Percentiles rank a stretch among this genome's conserved stretches.
Conservation (phyloP, 2,113 vertebrate genomes). For the Sclerurus mexicanus region DNA sequence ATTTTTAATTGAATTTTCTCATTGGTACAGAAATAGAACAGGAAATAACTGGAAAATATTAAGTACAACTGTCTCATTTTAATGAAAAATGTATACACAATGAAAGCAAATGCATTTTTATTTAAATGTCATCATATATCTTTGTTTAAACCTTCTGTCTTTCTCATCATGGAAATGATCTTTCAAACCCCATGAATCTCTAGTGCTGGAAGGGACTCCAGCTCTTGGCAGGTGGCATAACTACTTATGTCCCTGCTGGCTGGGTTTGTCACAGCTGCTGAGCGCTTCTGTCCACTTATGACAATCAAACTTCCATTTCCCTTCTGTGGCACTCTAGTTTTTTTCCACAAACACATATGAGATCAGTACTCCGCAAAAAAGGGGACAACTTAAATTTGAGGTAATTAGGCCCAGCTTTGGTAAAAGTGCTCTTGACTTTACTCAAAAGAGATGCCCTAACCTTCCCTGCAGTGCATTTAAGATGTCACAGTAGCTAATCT, state of each 20-base stretch:
- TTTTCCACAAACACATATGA: not conserved
- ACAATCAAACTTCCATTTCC: not conserved
- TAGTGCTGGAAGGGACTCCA: not conserved
- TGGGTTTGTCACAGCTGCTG: not conserved
- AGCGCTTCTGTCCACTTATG: not conserved
- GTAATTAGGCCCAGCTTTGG: not conserved
- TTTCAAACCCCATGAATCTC: not conserved
- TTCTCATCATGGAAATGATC: not conserved
- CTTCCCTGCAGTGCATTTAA: not conserved
- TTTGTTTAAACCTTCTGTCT: not conserved
- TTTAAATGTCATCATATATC: not conserved
- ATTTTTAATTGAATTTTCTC: slow-evolving; percentile 8
- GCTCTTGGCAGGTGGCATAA: not conserved
- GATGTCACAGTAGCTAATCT: not conserved
- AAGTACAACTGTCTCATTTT: not conserved
- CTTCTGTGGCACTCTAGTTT: not conserved
- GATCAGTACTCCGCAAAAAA: not conserved
- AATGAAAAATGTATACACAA: not conserved
- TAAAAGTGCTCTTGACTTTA: not conserved
- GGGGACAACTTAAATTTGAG: not conserved
- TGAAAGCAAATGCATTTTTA: not conserved
- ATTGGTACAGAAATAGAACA: not conserved
- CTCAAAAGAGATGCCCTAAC: not conserved
- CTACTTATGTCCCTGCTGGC: not conserved
- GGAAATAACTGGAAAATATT: not conserved